A percentile compares a stretch with the other conserved stretches of the same genome.
phyloP scores from a whole-genome alignment of 1,140 invertebrate species.

The Lepidurus packardi region DNA sequence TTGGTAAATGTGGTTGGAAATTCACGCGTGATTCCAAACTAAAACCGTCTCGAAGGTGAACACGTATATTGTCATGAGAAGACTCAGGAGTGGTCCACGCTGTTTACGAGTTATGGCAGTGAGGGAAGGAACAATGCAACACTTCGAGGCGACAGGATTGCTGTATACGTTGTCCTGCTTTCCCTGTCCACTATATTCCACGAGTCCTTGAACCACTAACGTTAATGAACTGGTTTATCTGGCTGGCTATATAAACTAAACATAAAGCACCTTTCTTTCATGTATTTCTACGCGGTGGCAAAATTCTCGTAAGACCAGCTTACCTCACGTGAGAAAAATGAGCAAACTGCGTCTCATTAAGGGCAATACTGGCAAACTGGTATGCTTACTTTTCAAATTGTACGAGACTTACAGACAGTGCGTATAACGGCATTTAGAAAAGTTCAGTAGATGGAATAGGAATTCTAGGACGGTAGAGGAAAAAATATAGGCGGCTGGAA shows the following conservation, averaged over 20 bases:
- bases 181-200: background rate
- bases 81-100: no score
- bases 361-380: no score
- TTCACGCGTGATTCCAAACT: no score
- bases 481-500: background rate
- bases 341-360: no score
- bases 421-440: no score
- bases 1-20: no score
- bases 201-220: background rate
- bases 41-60: no score
- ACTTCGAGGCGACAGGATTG: background rate
- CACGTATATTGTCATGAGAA: no score
- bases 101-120: background rate
- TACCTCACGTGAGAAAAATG: no score
- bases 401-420: no score
- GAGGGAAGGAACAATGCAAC: background rate
- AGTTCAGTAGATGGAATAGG: background rate
- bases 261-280: background rate
- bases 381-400: no score
- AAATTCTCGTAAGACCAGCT: background rate
- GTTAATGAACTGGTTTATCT: constrained; percentile 8
- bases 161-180: background rate
- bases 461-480: background rate
- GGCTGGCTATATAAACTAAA: background rate
- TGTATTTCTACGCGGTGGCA: background rate